Conservation (phyloP, 2,797 vertebrate genomes). For the Syncerus caffer region DNA sequence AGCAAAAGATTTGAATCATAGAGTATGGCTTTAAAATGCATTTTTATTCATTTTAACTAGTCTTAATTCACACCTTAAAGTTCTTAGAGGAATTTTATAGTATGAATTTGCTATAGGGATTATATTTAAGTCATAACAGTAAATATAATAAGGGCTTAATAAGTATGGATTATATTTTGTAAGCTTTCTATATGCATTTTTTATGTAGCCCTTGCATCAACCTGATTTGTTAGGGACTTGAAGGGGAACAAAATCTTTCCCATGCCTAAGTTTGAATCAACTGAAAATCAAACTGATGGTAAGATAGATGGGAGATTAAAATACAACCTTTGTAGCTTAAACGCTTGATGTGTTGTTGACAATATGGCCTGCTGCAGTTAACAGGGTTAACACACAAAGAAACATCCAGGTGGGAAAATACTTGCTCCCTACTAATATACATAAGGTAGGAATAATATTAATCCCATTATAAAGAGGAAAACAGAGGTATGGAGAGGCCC, state of each 20-base stretch:
- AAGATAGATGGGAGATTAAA: neutral
- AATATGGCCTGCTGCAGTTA: neutral
- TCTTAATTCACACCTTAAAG: constrained; percentile 39
- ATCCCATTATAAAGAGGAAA: neutral
- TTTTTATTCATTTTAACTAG: constrained; percentile 15
- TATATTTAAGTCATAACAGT: constrained; percentile 37
- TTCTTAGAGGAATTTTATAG: neutral
- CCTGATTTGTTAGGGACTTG: neutral
- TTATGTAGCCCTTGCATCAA: neutral
- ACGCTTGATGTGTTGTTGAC: neutral
- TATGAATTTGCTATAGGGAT: neutral
- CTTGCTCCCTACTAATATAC: neutral
- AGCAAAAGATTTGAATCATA: constrained; percentile 47
- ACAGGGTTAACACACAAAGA: neutral
- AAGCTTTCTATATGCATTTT: neutral
- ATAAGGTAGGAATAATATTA: neutral
- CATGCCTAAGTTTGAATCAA: neutral
- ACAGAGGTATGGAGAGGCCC: neutral
- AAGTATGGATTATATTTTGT: constrained; percentile 16
- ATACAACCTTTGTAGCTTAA: neutral
- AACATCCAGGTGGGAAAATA: neutral
- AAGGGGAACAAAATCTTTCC: neutral
- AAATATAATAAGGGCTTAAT: neutral
- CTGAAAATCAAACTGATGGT: neutral
- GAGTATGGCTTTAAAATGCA: neutral